Base-by-base conservation (phyloP, 2,113 vertebrate species). In the Orthonyx spaldingii region DNA sequence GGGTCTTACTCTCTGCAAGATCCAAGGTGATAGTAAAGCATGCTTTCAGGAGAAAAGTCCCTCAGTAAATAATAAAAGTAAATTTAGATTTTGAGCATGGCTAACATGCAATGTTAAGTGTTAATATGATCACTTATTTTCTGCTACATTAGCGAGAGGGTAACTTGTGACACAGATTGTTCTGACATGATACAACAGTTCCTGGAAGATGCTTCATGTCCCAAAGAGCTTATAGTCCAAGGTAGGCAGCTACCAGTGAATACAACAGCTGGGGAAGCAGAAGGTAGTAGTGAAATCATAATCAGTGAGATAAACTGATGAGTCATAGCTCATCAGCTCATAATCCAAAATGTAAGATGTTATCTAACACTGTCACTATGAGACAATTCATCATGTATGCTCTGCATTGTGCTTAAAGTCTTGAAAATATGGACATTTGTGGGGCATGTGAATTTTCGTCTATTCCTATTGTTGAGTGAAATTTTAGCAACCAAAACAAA, bases 301-400 rank as follows among this genome's bases (percentile, higher is more conserved):
- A 90, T 84, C 88, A 93, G 53, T 33, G 77, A 74, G 50, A 92
- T 94, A 94, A 95, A 10, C 2, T 76, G 56, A 69, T 64, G 60
- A 94, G 41, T 81, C 56, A 78, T 70, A 94, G 60, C 64, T 84
- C 87, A 92, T 87, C 89, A 91, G 33, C 24, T 93, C 76, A 55
- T 81, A 93, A 88, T 77, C 71, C 60, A 87, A 84, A 82, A 61
- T 70, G 60, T n/a, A 68, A 87, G 13, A 81, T 78, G 49, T 56
- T 86, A 59, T 53, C 72, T 84, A 89, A 86, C 19, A 64, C 12
- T 87, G 76, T 59, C 64, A 71, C 19, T 75, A 44, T 19, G 27
- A 84, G 32, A 44, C 30, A 94, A 49, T 87, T 94, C 44, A 81
- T 92, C 56, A 49, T 14, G 22, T 52, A 13, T 39, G 33, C 35